A percentile compares a stretch with the other conserved stretches of the same genome.
Evolutionary conservation across 1,140 invertebrate genomes (phyloP).

Genomic region (Tetramorium parvispinum): DNA sequence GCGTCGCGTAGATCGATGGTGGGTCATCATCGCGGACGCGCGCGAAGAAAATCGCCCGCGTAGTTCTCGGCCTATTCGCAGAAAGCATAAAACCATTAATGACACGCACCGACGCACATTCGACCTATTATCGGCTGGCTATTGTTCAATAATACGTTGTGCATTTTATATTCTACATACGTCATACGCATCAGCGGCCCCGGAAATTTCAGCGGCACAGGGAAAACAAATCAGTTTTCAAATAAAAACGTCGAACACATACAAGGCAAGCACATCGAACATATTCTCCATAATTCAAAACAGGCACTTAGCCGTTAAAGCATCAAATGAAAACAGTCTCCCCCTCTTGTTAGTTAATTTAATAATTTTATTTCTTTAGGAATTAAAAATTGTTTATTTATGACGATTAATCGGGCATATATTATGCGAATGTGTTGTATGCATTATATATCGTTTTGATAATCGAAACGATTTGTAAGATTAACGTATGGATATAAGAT

Average conservation of each 20-base stretch:
- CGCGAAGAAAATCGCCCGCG: constrained; percentile 20
- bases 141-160: constrained; percentile 76
- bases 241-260: constrained; percentile 75
- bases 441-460: not conserved
- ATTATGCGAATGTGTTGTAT: not conserved
- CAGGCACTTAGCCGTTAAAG: constrained; percentile 66
- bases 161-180: constrained; percentile 76
- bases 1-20: constrained; percentile 33
- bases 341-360: not conserved
- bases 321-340: constrained; percentile 69
- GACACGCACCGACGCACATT: constrained; percentile 68
- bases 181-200: constrained; percentile 71
- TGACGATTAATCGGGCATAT: not conserved
- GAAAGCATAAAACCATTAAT: constrained; percentile 65
- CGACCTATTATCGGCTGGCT: constrained; percentile 70
- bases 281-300: constrained; percentile 74
- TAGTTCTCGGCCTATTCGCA: not conserved
- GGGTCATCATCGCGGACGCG: not conserved
- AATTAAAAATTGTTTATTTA: constrained; percentile 1
- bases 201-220: constrained; percentile 67
- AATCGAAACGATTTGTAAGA: not conserved
- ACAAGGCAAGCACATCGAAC: constrained; percentile 63
- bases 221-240: constrained; percentile 74
- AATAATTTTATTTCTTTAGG: constrained; percentile 21
- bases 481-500: not conserved